A percentile compares a stretch with the other conserved stretches of the same genome.
Conservation (phyloP, 2,888 invertebrate genomes). For the Caenorhabditis japonica region DNA sequence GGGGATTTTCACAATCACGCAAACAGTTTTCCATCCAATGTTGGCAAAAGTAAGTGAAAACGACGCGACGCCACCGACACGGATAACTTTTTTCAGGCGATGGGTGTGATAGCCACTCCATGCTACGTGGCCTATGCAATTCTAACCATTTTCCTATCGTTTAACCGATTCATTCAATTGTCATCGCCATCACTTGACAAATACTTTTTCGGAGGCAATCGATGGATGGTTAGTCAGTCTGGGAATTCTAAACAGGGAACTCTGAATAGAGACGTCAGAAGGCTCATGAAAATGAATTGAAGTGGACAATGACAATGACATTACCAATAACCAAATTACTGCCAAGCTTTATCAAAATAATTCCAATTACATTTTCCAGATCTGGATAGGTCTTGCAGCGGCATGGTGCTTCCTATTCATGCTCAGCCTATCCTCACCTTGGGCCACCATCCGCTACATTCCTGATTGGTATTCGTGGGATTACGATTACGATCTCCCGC, state of each 20-base stretch:
- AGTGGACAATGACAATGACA: too few relatives aligned
- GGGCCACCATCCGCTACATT: constrained; percentile 63
- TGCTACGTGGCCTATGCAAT: constrained; percentile 70
- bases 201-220: constrained; percentile 53
- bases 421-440: constrained; percentile 61
- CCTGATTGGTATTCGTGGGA: constrained; percentile 70
- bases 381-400: constrained; percentile 58
- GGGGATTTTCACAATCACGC: constrained; percentile 67
- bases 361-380: too few relatives aligned
- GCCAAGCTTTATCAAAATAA: too few relatives aligned
- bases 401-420: constrained; percentile 55
- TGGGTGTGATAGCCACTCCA: constrained; percentile 70
- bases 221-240: constrained; percentile 43
- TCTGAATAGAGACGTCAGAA: too few relatives aligned
- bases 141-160: constrained; percentile 65
- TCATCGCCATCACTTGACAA: constrained; percentile 57
- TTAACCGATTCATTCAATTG: constrained; percentile 65
- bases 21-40: constrained; percentile 54
- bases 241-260: too few relatives aligned
- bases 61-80: not conserved
- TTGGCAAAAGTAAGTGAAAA: constrained; percentile 59
- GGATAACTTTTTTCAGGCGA: constrained; percentile 45
- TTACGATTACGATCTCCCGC: constrained; percentile 58
- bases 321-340: too few relatives aligned
- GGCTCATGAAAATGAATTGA: too few relatives aligned